phyloP scores from a whole-genome alignment of 2,888 invertebrate genomes.

The Ophonus ardosiacus region DNA sequence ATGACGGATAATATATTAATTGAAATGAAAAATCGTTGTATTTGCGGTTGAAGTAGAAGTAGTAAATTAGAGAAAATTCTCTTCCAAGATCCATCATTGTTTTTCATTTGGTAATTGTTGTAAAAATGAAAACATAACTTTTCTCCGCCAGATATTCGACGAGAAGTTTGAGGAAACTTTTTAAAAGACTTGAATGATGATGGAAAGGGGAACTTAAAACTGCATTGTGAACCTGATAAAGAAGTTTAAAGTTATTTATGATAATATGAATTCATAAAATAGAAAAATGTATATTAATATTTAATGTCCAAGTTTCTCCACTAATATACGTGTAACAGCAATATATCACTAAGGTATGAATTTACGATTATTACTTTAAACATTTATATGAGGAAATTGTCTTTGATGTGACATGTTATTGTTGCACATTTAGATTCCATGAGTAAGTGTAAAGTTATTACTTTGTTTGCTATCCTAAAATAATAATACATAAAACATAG shows the following conservation, averaged over 20 bases:
- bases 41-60: not conserved
- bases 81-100: constrained; percentile 19
- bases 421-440: not conserved
- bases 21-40: constrained; percentile 1
- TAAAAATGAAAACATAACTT: constrained; percentile 57
- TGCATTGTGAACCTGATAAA: constrained; percentile 56
- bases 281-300: constrained; percentile 58
- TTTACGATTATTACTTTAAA: constrained; percentile 7
- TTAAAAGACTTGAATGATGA: constrained; percentile 52
- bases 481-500: not conserved
- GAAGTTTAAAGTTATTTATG: constrained; percentile 55
- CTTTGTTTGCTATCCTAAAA: not conserved
- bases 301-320: constrained; percentile 46
- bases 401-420: not conserved
- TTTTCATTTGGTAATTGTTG: constrained; percentile 43
- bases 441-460: not conserved
- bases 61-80: not conserved
- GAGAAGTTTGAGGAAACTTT: constrained; percentile 50
- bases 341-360: not conserved
- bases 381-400: not conserved
- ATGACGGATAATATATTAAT: not conserved
- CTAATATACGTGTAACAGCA: not conserved
- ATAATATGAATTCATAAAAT: constrained; percentile 60
- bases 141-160: constrained; percentile 18
- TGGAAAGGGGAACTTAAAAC: constrained; percentile 56